These are phyloP conservation scores for Harpalus rufipes DNA, from an alignment of 2,888 invertebrate species.

Conservation along the genomic window DNA sequence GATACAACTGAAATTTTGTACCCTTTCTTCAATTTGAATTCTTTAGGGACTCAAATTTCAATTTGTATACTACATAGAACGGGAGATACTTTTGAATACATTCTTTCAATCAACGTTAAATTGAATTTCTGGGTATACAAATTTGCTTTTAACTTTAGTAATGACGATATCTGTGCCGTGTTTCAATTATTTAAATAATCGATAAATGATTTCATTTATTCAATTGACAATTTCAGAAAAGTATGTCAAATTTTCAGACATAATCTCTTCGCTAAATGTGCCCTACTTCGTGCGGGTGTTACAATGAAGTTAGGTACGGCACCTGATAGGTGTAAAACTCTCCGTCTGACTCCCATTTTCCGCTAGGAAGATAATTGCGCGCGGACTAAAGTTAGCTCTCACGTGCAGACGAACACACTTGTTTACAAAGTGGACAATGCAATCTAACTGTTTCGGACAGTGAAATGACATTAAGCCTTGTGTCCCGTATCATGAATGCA, in stretches of 20 bases:
- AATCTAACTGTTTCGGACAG: slow-evolving; percentile 44
- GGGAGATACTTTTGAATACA: background rate
- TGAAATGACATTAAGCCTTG: slow-evolving; percentile 46
- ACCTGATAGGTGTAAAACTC: background rate
- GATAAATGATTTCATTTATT: no score
- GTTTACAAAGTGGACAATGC: slow-evolving; percentile 46
- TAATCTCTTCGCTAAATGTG: no score
- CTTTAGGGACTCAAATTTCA: background rate
- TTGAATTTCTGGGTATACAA: no score
- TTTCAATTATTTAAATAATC: no score
- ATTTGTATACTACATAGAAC: background rate
- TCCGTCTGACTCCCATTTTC: background rate
- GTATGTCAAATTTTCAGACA: no score
- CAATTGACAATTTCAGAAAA: no score
- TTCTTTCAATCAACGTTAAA: no score
- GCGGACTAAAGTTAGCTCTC: slow-evolving; percentile 10
- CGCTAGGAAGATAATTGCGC: background rate
- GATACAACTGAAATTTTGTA: background rate
- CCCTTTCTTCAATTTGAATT: background rate
- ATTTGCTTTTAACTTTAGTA: no score
- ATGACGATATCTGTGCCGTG: no score
- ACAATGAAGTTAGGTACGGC: background rate
- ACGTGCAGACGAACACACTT: slow-evolving; percentile 21
- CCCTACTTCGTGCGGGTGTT: no score
- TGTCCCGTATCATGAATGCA: slow-evolving; percentile 41